Conservation (phyloP, 2,888 invertebrate species). For the Athripsodes cinereus region DNA sequence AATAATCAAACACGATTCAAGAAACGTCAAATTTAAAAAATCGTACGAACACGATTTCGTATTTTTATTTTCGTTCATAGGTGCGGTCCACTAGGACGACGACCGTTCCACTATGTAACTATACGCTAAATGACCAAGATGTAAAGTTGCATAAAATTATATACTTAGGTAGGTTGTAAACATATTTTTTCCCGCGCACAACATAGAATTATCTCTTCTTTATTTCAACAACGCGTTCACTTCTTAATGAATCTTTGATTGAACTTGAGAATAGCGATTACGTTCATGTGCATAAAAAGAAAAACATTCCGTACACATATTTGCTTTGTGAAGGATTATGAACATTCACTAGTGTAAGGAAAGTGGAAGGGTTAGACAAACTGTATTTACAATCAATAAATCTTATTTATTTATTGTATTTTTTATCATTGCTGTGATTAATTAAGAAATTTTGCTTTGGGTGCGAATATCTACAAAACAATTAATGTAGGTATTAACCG, state of each 20-base stretch:
- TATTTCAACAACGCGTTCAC: background rate
- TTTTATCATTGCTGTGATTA: too few species aligned
- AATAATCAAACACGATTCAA: too few species aligned
- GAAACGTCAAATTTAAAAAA: background rate
- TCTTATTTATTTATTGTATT: too few species aligned
- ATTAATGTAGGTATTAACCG: too few species aligned
- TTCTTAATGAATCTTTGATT: background rate
- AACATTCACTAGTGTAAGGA: background rate
- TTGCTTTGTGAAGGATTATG: background rate
- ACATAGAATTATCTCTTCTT: background rate
- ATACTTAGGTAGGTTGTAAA: background rate
- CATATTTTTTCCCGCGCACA: background rate
- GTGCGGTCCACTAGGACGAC: background rate
- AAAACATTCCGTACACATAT: background rate
- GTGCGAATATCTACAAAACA: too few species aligned
- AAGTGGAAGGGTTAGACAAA: background rate
- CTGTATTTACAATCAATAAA: too few species aligned
- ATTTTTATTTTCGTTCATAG: background rate
- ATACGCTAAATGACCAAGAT: background rate
- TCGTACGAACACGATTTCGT: background rate
- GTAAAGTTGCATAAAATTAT: background rate
- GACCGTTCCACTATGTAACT: background rate
- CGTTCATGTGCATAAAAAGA: background rate
- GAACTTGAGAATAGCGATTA: background rate
- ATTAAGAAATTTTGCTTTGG: too few species aligned